Evolutionary conservation across 2,113 vertebrate genomes (phyloP).

Genomic region (Balaeniceps rex): DNA sequence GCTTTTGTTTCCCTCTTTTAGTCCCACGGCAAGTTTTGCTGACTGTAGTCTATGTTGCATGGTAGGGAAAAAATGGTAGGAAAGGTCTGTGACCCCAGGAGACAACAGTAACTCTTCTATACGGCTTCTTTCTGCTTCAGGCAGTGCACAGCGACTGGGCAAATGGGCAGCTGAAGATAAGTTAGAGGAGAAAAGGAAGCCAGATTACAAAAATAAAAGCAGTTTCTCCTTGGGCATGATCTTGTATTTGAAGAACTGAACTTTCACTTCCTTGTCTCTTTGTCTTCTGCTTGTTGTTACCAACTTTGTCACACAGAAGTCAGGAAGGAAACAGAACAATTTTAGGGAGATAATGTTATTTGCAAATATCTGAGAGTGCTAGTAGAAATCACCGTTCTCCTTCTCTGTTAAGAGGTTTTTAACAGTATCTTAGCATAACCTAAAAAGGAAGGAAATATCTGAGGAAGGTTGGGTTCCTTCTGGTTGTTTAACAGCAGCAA

Average conservation of each 20-base stretch:
- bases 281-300: neutral
- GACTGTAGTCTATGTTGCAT: neutral
- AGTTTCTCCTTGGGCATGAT: neutral
- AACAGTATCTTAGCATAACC: neutral
- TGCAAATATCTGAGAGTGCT: neutral
- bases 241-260: neutral
- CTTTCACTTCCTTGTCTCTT: constrained; percentile 16
- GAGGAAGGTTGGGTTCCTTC: neutral
- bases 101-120: neutral
- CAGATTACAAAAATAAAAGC: neutral
- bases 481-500: neutral
- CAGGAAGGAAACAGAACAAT: constrained; percentile 5
- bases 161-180: neutral
- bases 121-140: neutral
- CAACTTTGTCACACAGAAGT: neutral
- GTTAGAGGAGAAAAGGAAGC: neutral
- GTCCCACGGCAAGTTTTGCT: neutral
- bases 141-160: neutral
- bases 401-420: neutral
- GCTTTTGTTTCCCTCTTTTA: neutral
- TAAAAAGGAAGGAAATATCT: neutral
- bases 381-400: neutral
- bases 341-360: neutral
- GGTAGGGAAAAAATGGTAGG: neutral
- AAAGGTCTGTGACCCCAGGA: neutral